Base-by-base conservation (phyloP, 2,888 invertebrate species). In the Hymenopus coronatus region DNA sequence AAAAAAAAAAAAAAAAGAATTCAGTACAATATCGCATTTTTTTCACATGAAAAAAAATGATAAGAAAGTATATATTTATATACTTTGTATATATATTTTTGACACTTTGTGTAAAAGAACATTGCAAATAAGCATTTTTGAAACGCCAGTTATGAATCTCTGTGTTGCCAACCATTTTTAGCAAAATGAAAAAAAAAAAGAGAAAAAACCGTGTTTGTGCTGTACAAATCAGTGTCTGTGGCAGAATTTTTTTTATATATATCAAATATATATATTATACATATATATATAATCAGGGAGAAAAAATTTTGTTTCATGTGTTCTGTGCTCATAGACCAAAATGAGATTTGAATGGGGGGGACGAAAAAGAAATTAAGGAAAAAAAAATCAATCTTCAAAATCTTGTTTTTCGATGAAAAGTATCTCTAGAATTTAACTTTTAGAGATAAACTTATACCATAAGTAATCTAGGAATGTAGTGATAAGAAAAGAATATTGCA, bases 81-180 rank as follows among this genome's bases (percentile, higher is more conserved):
- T 90, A 90, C 89, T 90, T 90, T 90, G 90, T 90, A 90, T 89
- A 90, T 90, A 90, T 90, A 90, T 90, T 90, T 90, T 90, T 90
- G 90, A 90, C 90, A 90, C 90, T 88, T 89, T 89, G 88, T 89
- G 89, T 89, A 89, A 90, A 90, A 89, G 88, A 88, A 89, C 82
- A 89, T 88, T 87, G 83, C 82, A 88, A 89, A 88, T 85, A 88
- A 89, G 88, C 89, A 88, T 89, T 90, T 89, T 88, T 87, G 88
- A 89, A 40, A 70, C 70, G 88, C 88, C 87, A 88, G 88, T 87
- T 87, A 87, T 82, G 84, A 89, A 85, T 88, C 89, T 89, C 85
- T 88, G 88, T 89, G 89, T 89, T 89, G 89, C 88, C 86, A 88
- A 89, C 88, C 88, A 87, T 90, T 85, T 89, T 70, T 85, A 88